Percentiles rank a stretch among this genome's conserved stretches.
phyloP scores from a whole-genome alignment of 2,888 invertebrate species.

The Lasioglossum figueresi region DNA sequence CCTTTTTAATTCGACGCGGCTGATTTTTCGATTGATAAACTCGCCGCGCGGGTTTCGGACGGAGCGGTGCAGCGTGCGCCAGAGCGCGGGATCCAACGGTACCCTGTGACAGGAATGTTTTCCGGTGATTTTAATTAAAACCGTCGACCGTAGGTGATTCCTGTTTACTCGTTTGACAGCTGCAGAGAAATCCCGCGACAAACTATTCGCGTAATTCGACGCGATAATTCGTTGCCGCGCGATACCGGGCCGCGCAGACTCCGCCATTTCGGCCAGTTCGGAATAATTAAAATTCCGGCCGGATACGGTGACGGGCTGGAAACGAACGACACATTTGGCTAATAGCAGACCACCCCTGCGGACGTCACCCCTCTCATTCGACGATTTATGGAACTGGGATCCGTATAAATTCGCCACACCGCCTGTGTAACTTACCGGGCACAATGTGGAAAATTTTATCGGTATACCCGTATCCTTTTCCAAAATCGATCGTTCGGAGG shows the following conservation, averaged over 20 bases:
- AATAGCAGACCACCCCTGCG: conserved; percentile 44
- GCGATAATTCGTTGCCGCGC: conserved; percentile 20
- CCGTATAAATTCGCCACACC: conserved; percentile 36
- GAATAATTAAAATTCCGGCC: conserved; percentile 63
- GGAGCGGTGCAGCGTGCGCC: neutral
- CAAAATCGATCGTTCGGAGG: neutral
- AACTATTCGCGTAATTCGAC: conserved; percentile 19
- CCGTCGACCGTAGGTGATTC: conserved; percentile 9
- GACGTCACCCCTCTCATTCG: conserved; percentile 31
- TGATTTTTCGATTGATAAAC: conserved; percentile 50
- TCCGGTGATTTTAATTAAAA: conserved; percentile 37
- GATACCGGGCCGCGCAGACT: neutral
- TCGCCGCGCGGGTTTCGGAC: neutral
- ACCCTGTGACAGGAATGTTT: neutral
- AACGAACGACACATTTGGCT: conserved; percentile 61
- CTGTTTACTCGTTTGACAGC: conserved; percentile 8
- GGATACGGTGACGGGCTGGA: conserved; percentile 28
- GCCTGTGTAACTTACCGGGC: neutral
- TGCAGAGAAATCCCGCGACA: neutral
- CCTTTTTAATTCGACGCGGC: conserved; percentile 46
- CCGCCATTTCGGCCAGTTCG: conserved; percentile 1
- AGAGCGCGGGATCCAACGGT: neutral
- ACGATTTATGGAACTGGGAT: conserved; percentile 49
- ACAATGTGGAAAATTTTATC: conserved; percentile 40
- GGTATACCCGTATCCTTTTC: neutral